Evolutionary conservation across 2,888 invertebrate species (phyloP).

Genomic region (Ceraclea dissimilis): DNA sequence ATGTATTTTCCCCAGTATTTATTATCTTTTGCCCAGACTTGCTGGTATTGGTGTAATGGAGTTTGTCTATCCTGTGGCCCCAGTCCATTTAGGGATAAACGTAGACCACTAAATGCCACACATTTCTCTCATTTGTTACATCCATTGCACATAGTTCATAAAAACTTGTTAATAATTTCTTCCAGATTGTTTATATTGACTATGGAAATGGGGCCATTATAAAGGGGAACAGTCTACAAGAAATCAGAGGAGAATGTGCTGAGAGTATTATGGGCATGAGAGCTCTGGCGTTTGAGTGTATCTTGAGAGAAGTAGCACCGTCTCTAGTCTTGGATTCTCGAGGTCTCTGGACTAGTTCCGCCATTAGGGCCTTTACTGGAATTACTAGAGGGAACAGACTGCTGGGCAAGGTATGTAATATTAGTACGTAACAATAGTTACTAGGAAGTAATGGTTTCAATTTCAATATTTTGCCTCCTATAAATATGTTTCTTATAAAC

Average conservation of each 20-base stretch:
- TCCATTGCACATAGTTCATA: too few relatives aligned
- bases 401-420: constrained; percentile 39
- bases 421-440: neutral
- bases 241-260: constrained; percentile 30
- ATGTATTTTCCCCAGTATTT: too few relatives aligned
- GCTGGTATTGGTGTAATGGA: too few relatives aligned
- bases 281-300: constrained; percentile 64
- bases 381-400: constrained; percentile 34
- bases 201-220: constrained; percentile 58
- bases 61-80: too few relatives aligned
- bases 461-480: too few relatives aligned
- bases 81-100: too few relatives aligned
- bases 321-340: constrained; percentile 50
- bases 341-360: constrained; percentile 55
- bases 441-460: neutral
- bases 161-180: too few relatives aligned
- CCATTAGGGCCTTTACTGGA: constrained; percentile 42
- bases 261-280: constrained; percentile 33
- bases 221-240: constrained; percentile 38
- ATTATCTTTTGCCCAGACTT: too few relatives aligned
- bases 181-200: constrained; percentile 69
- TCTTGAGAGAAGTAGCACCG: constrained; percentile 63
- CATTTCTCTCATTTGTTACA: too few relatives aligned
- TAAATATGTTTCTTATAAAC: neutral
- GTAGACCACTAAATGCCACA: too few relatives aligned